Conservation (phyloP, 2,888 invertebrate species). For the Tachina grossa region DNA sequence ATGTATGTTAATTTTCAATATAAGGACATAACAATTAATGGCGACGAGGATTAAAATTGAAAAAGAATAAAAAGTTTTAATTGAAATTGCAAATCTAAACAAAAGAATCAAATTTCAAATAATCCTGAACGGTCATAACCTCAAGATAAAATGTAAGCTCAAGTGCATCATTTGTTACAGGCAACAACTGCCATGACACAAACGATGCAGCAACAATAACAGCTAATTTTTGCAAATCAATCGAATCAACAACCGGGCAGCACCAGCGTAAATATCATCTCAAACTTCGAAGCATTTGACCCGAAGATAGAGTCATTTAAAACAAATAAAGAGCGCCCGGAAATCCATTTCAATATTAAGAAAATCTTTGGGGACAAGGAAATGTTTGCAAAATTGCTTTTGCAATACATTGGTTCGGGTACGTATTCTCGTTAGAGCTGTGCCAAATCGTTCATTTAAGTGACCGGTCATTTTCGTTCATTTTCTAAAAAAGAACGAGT, state of each 20-base stretch:
- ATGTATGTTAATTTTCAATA: no score
- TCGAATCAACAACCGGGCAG: constrained; percentile 17
- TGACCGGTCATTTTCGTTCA: no score
- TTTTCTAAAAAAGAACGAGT: no score
- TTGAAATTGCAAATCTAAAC: no score
- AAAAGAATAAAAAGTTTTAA: no score
- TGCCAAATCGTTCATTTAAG: no score
- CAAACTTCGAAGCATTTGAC: constrained; percentile 42
- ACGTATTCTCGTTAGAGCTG: constrained; percentile 38
- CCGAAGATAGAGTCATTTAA: constrained; percentile 45
- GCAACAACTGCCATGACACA: background rate
- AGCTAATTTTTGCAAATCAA: background rate
- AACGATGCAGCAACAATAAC: constrained; percentile 40
- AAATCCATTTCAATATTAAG: constrained; percentile 9
- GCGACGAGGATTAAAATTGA: no score
- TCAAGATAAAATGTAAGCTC: no score
- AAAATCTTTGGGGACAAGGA: constrained; percentile 31
- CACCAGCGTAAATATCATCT: constrained; percentile 36
- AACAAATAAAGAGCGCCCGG: constrained; percentile 15
- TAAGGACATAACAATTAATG: no score
- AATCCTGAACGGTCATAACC: no score
- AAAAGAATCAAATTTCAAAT: no score
- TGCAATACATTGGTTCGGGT: constrained; percentile 49
- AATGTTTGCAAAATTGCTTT: constrained; percentile 45
- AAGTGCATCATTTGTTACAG: no score